A percentile compares a stretch with the other conserved stretches of the same genome.
Conservation (phyloP, 2,888 invertebrate genomes). For the Eremobia ochroleuca region DNA sequence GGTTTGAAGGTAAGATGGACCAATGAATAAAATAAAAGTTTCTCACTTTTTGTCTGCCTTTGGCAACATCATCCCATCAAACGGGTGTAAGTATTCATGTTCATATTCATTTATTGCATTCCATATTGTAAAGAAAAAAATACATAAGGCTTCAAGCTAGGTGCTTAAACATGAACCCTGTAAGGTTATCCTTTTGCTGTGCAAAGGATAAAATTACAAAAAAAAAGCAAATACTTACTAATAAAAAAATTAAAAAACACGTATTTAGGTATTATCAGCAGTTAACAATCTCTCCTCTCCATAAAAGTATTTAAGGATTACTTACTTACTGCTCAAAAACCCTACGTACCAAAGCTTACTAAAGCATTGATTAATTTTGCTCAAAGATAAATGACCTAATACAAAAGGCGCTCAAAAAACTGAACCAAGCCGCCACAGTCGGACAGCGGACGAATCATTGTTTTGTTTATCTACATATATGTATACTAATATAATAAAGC, state of each 20-base stretch:
- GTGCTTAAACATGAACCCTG: too few relatives aligned
- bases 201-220: too few relatives aligned
- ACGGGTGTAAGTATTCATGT: neutral
- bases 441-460: constrained; percentile 1
- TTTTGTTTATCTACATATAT: constrained; percentile 11
- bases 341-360: neutral
- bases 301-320: neutral
- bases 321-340: neutral
- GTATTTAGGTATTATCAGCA: neutral
- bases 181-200: too few relatives aligned
- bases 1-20: neutral
- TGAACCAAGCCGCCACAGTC: neutral
- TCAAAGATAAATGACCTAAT: constrained; percentile 9
- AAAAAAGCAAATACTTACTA: too few relatives aligned
- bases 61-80: neutral
- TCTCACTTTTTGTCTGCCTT: neutral
- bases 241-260: too few relatives aligned
- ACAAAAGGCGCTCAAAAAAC: constrained; percentile 8
- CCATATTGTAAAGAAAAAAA: too few relatives aligned
- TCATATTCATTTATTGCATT: too few relatives aligned
- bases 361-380: constrained; percentile 18
- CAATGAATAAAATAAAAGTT: neutral
- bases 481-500: too few relatives aligned
- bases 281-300: neutral
- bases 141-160: too few relatives aligned